phyloP scores from a whole-genome alignment of 64 coral and sea anemone genomes.

The Stylophora pistillata region DNA sequence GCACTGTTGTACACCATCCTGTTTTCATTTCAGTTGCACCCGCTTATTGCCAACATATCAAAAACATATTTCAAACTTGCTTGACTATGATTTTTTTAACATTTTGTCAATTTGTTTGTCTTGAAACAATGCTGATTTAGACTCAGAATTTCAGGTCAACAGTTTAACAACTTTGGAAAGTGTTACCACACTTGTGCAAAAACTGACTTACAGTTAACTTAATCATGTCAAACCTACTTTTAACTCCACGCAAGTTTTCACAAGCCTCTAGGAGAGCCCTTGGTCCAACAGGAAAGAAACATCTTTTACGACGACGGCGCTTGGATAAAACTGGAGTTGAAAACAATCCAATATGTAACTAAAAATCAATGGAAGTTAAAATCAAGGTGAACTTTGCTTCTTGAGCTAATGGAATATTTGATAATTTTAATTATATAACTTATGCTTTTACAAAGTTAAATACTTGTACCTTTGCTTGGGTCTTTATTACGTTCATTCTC shows the following conservation, averaged over 20 bases:
- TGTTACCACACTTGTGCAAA: background rate
- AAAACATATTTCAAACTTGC: no score
- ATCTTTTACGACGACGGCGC: conserved; percentile 76
- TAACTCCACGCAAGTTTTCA: conserved; percentile 69
- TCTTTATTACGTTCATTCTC: conserved; percentile 73
- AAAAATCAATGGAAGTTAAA: background rate
- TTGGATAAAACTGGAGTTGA: conserved; percentile 55
- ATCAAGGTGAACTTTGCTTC: no score
- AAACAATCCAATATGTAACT: background rate
- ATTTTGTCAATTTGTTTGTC: no score
- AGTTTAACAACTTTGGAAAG: no score
- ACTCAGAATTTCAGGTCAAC: no score
- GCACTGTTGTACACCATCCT: no score
- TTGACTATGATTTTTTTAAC: no score
- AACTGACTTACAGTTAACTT: background rate
- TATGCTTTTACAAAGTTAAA: background rate
- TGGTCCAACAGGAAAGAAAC: conserved; percentile 86
- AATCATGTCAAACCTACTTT: conserved; percentile 45
- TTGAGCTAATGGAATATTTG: no score
- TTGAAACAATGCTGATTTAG: no score
- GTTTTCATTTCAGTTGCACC: no score
- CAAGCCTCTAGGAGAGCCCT: conserved; percentile 71
- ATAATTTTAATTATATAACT: background rate
- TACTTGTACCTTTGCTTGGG: conserved; percentile 70
- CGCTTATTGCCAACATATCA: no score